phyloP scores from a whole-genome alignment of 2,888 invertebrate species.

The Incurvaria masculella region DNA sequence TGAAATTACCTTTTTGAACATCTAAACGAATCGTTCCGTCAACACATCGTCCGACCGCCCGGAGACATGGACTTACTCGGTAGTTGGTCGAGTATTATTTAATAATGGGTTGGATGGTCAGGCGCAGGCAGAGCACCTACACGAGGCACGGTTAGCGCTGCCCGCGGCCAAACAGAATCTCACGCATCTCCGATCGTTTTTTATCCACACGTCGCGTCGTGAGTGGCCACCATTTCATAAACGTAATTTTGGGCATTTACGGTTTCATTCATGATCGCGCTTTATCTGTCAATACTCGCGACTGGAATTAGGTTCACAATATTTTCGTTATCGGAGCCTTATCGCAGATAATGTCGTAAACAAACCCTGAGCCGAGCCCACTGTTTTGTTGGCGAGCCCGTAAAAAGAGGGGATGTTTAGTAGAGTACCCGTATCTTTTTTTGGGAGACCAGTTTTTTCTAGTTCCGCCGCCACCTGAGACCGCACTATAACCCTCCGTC shows the following conservation, averaged over 20 bases:
- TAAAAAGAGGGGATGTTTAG: conserved; percentile 51
- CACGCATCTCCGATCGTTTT: conserved; percentile 9
- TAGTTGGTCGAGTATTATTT: conserved; percentile 48
- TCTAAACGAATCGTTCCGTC: background rate
- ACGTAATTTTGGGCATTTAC: background rate
- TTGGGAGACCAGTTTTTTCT: conserved; percentile 35
- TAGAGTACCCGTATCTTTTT: conserved; percentile 44
- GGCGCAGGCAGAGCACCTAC: background rate
- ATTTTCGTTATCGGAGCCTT: too few relatives aligned
- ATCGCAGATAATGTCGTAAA: background rate
- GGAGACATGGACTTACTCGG: conserved; percentile 45
- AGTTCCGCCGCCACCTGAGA: conserved; percentile 45
- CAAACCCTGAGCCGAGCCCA: background rate
- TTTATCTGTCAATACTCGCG: too few relatives aligned
- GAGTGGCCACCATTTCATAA: background rate
- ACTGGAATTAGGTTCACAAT: too few relatives aligned
- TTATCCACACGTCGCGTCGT: background rate
- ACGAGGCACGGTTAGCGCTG: conserved; percentile 11
- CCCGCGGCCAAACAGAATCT: conserved; percentile 27
- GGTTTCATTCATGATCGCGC: background rate
- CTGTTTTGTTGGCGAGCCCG: conserved; percentile 16
- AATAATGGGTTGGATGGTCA: conserved; percentile 41
- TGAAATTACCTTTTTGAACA: background rate
- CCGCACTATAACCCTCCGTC: conserved; percentile 17
- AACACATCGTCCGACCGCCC: conserved; percentile 36